Evolutionary conservation across 1,140 invertebrate species (phyloP).

Genomic region (Orius insidiosus): DNA sequence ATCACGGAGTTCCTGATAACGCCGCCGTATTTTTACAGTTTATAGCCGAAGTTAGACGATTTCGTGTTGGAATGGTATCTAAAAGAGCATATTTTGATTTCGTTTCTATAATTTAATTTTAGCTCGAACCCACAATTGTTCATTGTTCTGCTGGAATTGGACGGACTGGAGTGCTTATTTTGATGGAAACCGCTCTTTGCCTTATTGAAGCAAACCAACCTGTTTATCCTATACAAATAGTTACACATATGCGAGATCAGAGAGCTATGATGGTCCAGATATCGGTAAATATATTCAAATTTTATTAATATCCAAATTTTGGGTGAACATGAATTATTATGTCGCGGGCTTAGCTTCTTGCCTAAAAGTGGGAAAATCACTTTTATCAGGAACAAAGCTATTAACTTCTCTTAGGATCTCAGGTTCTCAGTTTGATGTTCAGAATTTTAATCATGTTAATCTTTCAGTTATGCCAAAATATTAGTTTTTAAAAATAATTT

Average conservation of each 20-base stretch:
- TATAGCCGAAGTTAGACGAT: slow-evolving; percentile 56
- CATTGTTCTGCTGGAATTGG: slow-evolving; percentile 80
- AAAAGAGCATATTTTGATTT: not conserved
- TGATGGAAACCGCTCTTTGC: slow-evolving; percentile 94
- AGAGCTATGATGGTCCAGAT: slow-evolving; percentile 98
- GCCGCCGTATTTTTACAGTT: slow-evolving; percentile 79
- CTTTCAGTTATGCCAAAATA: too few species aligned
- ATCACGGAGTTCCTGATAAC: slow-evolving; percentile 93
- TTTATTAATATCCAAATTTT: too few species aligned
- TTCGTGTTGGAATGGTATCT: slow-evolving; percentile 28
- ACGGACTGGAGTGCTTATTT: slow-evolving; percentile 86
- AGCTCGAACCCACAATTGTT: slow-evolving; percentile 41
- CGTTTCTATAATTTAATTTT: not conserved
- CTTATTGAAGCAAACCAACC: slow-evolving; percentile 86
- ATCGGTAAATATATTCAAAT: slow-evolving; percentile 50
- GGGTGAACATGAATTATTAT: too few species aligned
- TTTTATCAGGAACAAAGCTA: too few species aligned
- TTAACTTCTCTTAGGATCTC: too few species aligned
- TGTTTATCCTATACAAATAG: slow-evolving; percentile 89
- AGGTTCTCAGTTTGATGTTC: too few species aligned
- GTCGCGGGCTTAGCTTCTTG: too few species aligned
- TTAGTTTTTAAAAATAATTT: not conserved
- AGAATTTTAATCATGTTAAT: too few species aligned
- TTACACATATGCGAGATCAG: slow-evolving; percentile 85
- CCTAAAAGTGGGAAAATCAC: too few species aligned